These are phyloP conservation scores for Hippoglossus stenolepis DNA, from an alignment of 2,113 vertebrate genomes.

Conservation along the genomic window DNA sequence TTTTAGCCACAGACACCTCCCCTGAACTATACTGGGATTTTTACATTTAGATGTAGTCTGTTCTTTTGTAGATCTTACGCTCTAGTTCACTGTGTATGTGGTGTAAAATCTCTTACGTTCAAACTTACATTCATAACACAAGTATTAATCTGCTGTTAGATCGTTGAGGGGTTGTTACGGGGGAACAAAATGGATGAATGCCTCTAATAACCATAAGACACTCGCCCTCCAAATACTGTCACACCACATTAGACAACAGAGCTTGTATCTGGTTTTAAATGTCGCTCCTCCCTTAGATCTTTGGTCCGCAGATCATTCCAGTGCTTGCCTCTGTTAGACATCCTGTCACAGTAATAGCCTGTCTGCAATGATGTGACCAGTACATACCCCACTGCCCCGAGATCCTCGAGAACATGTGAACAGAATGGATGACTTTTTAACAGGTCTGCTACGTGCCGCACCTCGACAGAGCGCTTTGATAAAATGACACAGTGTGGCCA, in stretches of 20 bases:
- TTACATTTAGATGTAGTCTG: background rate
- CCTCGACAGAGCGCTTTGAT: conserved; percentile 34
- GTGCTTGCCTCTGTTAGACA: background rate
- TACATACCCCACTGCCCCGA: background rate
- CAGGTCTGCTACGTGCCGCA: background rate
- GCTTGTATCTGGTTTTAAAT: background rate
- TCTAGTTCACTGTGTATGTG: background rate
- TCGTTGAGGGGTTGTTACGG: background rate
- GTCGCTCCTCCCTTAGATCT: background rate
- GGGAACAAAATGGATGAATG: background rate
- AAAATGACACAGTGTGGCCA: background rate
- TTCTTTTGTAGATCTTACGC: background rate
- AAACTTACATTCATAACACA: background rate
- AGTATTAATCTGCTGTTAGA: background rate
- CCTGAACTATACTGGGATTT: background rate
- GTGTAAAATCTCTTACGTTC: background rate
- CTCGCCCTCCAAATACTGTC: background rate
- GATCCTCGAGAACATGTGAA: background rate
- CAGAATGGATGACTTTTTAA: conserved; percentile 8
- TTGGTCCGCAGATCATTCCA: background rate
- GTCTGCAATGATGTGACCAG: background rate
- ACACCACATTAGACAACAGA: background rate
- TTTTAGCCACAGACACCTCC: background rate
- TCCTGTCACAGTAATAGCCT: background rate
- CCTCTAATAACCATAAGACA: background rate